These are phyloP conservation scores for Chromis chromis DNA, from an alignment of 2,797 vertebrate genomes.

Conservation along the genomic window DNA sequence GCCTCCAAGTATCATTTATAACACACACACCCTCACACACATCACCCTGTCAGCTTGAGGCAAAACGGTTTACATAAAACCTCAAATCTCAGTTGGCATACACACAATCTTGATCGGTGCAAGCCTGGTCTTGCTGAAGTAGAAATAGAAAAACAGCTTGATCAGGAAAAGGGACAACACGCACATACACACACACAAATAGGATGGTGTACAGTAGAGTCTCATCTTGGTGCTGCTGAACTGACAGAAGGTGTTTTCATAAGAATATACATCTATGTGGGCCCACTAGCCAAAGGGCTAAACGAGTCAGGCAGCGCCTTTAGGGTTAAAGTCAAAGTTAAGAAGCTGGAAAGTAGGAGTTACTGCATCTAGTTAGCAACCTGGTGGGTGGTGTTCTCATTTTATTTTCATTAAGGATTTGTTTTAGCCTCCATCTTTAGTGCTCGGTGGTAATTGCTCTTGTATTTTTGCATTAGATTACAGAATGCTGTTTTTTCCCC, in stretches of 20 bases:
- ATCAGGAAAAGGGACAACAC: constrained; percentile 19
- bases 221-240: neutral
- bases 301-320: neutral
- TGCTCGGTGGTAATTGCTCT: neutral
- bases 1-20: constrained; percentile 49
- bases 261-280: neutral
- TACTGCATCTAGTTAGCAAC: neutral
- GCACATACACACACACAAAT: constrained; percentile 15
- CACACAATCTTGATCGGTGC: constrained; percentile 42
- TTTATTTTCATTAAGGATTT: neutral
- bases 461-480: neutral
- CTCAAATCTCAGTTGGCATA: constrained; percentile 64
- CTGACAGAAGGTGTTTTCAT: constrained; percentile 6
- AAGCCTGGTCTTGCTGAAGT: constrained; percentile 59
- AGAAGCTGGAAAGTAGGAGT: neutral
- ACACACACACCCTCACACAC: constrained; percentile 13
- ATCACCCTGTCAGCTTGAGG: constrained; percentile 52
- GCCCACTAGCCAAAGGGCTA: neutral
- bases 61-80: constrained; percentile 69
- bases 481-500: neutral
- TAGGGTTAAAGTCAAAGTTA: neutral
- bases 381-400: neutral
- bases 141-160: constrained; percentile 52
- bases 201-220: neutral
- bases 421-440: neutral